Percentiles rank a stretch among this genome's conserved stretches.
Conservation (phyloP, 2,797 vertebrate species). For the Enteromius anoplus region DNA sequence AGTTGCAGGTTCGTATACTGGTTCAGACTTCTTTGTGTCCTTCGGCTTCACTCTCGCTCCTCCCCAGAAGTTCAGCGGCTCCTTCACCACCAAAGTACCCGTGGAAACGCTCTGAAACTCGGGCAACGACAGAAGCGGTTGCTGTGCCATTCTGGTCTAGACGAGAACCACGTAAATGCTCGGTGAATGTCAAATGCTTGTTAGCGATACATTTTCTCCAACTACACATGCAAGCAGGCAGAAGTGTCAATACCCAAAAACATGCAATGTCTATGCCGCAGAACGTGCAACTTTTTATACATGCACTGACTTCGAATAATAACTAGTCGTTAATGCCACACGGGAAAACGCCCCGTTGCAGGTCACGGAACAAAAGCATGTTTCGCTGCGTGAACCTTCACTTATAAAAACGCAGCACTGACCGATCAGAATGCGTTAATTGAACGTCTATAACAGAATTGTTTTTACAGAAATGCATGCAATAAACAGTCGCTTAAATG, state of each 20-base stretch:
- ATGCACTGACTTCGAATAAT: neutral
- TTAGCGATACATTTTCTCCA: neutral
- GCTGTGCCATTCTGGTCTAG: slow-evolving; percentile 68
- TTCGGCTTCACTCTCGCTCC: slow-evolving; percentile 79
- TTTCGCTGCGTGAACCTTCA: neutral
- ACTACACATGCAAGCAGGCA: neutral
- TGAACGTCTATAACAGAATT: neutral
- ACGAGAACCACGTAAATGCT: neutral
- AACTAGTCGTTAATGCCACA: neutral
- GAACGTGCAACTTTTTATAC: neutral
- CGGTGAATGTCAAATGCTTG: neutral
- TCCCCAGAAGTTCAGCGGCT: slow-evolving; percentile 86
- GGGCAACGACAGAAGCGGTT: slow-evolving; percentile 66
- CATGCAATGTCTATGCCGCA: neutral
- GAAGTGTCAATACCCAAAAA: neutral
- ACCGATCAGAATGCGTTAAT: neutral
- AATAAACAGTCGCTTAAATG: neutral
- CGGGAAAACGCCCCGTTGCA: neutral
- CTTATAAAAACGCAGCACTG: neutral
- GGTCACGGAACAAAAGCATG: neutral
- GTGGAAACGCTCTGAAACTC: slow-evolving; percentile 76
- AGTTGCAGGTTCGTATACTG: slow-evolving; percentile 90
- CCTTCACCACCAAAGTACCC: slow-evolving; percentile 74
- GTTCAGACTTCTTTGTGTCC: slow-evolving; percentile 74
- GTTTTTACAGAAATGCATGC: neutral